phyloP scores from a whole-genome alignment of 2,888 invertebrate genomes.

The Alloplasta piceator region DNA sequence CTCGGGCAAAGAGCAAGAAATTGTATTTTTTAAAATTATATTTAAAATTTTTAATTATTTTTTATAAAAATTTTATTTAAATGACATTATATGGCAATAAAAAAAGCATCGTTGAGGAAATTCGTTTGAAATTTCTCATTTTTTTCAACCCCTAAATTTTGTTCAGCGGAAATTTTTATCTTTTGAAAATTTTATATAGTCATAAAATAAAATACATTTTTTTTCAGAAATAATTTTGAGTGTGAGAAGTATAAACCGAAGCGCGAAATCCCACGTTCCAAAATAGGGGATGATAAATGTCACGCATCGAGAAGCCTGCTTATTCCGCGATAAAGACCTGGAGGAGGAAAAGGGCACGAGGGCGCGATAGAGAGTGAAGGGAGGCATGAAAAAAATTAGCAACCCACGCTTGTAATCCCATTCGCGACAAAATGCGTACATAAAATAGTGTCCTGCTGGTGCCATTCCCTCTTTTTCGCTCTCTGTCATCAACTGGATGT shows the following conservation, averaged over 20 bases:
- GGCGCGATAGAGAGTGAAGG: constrained; percentile 18
- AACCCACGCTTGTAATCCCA: constrained; percentile 77
- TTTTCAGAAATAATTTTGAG: background rate
- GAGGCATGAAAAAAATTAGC: constrained; percentile 77
- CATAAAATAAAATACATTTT: too few species aligned
- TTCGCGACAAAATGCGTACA: constrained; percentile 59
- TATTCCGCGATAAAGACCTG: constrained; percentile 70
- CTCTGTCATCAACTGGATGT: constrained; percentile 47
- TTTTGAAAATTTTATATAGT: too few species aligned
- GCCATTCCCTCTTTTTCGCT: background rate
- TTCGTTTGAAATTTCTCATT: too few species aligned
- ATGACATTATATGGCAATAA: too few species aligned
- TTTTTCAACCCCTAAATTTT: too few species aligned
- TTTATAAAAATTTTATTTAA: too few species aligned
- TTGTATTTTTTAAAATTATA: background rate
- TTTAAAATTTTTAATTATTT: too few species aligned
- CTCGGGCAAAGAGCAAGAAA: background rate
- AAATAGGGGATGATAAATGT: constrained; percentile 15
- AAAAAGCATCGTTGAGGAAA: too few species aligned
- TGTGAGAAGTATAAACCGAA: background rate
- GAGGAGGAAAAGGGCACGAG: constrained; percentile 65
- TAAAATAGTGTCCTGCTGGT: background rate
- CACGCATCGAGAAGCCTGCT: constrained; percentile 47
- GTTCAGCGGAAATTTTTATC: too few species aligned
- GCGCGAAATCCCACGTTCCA: constrained; percentile 21